Percentiles rank a stretch among this genome's conserved stretches.
Evolutionary conservation across 2,888 invertebrate genomes (phyloP).

Genomic region (Stenchaetothrips biformis): DNA sequence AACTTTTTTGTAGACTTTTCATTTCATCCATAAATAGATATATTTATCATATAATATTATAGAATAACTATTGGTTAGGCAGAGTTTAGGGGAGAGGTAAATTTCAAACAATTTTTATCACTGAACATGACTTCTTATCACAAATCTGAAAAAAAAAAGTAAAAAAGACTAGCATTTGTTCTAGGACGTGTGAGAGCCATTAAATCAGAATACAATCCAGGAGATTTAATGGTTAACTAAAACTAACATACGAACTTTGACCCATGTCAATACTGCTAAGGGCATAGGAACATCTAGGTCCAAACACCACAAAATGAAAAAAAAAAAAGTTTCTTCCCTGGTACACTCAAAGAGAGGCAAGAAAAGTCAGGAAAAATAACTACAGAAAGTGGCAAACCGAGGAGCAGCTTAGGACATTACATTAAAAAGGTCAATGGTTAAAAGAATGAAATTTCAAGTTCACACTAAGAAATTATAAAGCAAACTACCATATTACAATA

Average conservation of each 20-base stretch:
- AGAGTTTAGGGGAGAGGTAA: neutral
- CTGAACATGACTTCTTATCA: neutral
- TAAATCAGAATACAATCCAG: too few species aligned
- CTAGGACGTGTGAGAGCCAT: neutral
- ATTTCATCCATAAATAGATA: neutral
- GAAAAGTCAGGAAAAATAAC: neutral
- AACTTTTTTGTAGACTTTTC: neutral
- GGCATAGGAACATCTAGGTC: neutral
- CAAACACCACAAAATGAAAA: neutral
- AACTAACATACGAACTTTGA: neutral
- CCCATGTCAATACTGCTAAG: neutral
- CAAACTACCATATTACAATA: neutral
- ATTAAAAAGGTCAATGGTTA: neutral
- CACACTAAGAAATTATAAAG: neutral
- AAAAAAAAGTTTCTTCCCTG: neutral
- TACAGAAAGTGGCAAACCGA: neutral
- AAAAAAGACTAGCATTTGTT: slow-evolving; percentile 17
- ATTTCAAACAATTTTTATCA: neutral
- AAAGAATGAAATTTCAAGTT: neutral
- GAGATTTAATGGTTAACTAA: neutral
- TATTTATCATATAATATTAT: neutral
- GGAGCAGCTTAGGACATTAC: neutral
- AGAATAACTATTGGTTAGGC: too few species aligned
- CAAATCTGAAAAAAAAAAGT: neutral
- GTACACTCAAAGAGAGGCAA: neutral